Base-by-base conservation (phyloP, 2,888 invertebrate species). In the Scotopteryx bipunctaria region DNA sequence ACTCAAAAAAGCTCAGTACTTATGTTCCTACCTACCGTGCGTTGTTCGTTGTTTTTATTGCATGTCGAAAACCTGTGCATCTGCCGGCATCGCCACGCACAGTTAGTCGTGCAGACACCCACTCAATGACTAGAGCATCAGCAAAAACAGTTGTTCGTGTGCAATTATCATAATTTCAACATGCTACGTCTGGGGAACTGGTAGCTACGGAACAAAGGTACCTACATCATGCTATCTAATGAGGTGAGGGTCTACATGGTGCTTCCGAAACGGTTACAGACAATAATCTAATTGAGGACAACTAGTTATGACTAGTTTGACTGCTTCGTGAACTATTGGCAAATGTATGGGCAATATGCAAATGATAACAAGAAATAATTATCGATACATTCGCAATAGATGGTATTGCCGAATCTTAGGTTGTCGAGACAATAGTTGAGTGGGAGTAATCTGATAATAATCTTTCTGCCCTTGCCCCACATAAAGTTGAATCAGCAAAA, bases 211-310 rank as follows among this genome's bases (percentile, higher is more conserved):
- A 19, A 16, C 13, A 27, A 19, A 29, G 5, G 29, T 41, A 41
- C 21, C 13, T 25, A 33, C 38, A 59, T 38, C 49, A 55, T 41
- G 55, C 55, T 57, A 56, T 60, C 57, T 56, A 83, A 76, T 66
- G 73, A 75, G 85, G 86, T 87, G 85, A 88, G 78, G 87, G 87
- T 72, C 78, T 73, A 49, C 73, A 36, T 57, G 68, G 62, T 53
- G 59, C 76, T 73, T 71, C 75, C 63, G 62, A 77, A 78, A 64
- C 62, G 49, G 37, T 31, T 46, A 45, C 43, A 55, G 55, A 67
- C 66, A 70, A 66, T 67, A 55, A 44, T 36, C 31, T 35, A 46
- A 63, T 59, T 64, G 63, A 65, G 61, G 51, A 59, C 60, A 60
- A 35, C 55, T 42, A 49, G 47, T 61, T 32, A 11, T 25, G 33